A percentile compares a stretch with the other conserved stretches of the same genome.
Evolutionary conservation across 2,888 invertebrate species (phyloP).

Genomic region (Bedellia somnulentella): DNA sequence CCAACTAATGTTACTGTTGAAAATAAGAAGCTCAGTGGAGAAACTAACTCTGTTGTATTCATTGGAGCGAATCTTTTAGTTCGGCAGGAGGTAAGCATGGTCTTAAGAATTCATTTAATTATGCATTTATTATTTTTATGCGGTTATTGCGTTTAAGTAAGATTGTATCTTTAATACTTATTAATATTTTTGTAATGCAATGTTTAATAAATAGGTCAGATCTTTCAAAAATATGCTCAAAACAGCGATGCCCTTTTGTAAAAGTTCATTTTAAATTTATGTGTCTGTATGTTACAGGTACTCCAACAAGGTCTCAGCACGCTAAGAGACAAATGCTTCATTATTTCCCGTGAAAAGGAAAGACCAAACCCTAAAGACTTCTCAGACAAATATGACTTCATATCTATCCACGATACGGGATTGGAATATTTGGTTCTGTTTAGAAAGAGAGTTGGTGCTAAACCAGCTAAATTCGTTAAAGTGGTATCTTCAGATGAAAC

Average conservation of each 20-base stretch:
- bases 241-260: too few relatives aligned
- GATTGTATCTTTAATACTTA: too few relatives aligned
- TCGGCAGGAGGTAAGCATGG: constrained; percentile 41
- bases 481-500: constrained; percentile 31
- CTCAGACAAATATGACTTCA: constrained; percentile 44
- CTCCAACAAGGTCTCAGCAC: constrained; percentile 43
- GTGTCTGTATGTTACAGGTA: constrained; percentile 21
- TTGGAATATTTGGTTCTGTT: constrained; percentile 57
- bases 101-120: constrained; percentile 2
- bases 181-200: too few relatives aligned
- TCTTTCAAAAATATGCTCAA: too few relatives aligned
- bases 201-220: too few relatives aligned
- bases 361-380: constrained; percentile 40
- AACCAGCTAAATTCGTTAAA: constrained; percentile 47
- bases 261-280: too few relatives aligned
- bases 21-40: constrained; percentile 62
- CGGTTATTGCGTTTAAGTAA: too few relatives aligned
- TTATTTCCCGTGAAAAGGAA: constrained; percentile 62
- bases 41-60: constrained; percentile 51
- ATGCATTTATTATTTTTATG: too few relatives aligned
- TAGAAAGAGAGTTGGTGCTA: constrained; percentile 42
- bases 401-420: constrained; percentile 47
- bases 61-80: constrained; percentile 52
- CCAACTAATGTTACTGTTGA: constrained; percentile 58
- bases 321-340: constrained; percentile 61